A percentile compares a stretch with the other conserved stretches of the same genome.
Conservation (phyloP, 2,888 invertebrate species). For the Rhogogaster chlorosoma region DNA sequence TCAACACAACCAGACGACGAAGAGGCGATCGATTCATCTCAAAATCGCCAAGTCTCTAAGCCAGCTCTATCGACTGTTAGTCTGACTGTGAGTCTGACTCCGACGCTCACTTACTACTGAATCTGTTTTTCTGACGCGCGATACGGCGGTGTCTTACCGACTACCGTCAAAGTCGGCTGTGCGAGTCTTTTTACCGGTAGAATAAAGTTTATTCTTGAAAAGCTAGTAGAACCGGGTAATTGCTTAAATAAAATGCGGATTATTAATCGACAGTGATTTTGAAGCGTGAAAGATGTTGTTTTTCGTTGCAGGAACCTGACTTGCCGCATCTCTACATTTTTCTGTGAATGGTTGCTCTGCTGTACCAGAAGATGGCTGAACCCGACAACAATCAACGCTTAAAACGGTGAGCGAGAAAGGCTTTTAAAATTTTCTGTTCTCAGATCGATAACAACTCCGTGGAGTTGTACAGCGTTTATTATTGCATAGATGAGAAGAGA, state of each 20-base stretch:
- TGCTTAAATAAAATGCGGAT: not conserved
- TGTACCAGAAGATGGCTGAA: constrained; percentile 18
- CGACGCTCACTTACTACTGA: not conserved
- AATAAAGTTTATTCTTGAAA: not conserved
- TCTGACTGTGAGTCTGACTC: not conserved
- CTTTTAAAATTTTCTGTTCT: constrained; percentile 17
- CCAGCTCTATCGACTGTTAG: not conserved
- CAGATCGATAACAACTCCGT: constrained; percentile 22
- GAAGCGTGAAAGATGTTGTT: not conserved
- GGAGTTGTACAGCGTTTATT: not conserved
- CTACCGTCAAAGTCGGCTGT: not conserved
- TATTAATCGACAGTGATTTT: not conserved
- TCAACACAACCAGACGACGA: not conserved
- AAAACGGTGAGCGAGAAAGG: constrained; percentile 25
- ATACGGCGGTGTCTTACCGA: not conserved
- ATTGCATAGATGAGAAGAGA: not conserved
- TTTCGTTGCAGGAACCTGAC: not conserved
- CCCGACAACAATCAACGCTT: not conserved
- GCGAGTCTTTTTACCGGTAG: not conserved
- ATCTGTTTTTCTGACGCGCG: not conserved
- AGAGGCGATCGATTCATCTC: not conserved
- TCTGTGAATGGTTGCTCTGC: not conserved
- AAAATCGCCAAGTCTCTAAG: not conserved
- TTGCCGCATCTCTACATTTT: not conserved
- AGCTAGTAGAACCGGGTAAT: not conserved